A percentile compares a stretch with the other conserved stretches of the same genome.
phyloP scores from a whole-genome alignment of 2,888 invertebrate species.

The Epinotia brunnichana region DNA sequence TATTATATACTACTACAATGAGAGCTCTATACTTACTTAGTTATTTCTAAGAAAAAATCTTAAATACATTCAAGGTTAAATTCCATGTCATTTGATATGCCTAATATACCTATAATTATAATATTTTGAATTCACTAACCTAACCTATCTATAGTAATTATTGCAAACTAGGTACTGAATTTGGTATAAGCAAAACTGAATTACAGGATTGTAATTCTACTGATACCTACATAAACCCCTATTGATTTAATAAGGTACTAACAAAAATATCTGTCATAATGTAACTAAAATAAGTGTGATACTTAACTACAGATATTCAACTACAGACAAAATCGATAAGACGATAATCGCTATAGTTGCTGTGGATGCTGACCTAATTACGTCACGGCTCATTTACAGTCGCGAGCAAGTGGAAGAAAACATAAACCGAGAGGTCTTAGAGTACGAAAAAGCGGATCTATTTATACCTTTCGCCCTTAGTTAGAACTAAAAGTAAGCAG shows the following conservation, averaged over 20 bases:
- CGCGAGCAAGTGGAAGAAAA: too few relatives aligned
- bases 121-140: constrained; percentile 14
- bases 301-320: too few relatives aligned
- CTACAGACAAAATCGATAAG: too few relatives aligned
- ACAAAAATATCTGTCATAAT: not conserved
- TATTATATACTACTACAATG: constrained; percentile 21
- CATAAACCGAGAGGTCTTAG: too few relatives aligned
- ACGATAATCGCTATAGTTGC: too few relatives aligned
- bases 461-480: too few relatives aligned
- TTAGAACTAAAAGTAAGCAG: too few relatives aligned
- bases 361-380: too few relatives aligned
- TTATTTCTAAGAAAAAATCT: not conserved
- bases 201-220: not conserved
- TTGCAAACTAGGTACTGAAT: constrained; percentile 6
- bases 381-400: too few relatives aligned
- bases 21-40: not conserved
- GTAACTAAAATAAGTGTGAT: too few relatives aligned
- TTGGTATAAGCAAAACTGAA: constrained; percentile 19
- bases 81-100: constrained; percentile 30
- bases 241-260: not conserved
- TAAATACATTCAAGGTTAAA: constrained; percentile 25
- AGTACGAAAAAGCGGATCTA: too few relatives aligned
- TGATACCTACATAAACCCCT: not conserved
- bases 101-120: constrained; percentile 10
- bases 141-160: constrained; percentile 18